These are phyloP conservation scores for Hoplias malabaricus DNA, from an alignment of 2,113 vertebrate genomes.

Conservation along the genomic window DNA sequence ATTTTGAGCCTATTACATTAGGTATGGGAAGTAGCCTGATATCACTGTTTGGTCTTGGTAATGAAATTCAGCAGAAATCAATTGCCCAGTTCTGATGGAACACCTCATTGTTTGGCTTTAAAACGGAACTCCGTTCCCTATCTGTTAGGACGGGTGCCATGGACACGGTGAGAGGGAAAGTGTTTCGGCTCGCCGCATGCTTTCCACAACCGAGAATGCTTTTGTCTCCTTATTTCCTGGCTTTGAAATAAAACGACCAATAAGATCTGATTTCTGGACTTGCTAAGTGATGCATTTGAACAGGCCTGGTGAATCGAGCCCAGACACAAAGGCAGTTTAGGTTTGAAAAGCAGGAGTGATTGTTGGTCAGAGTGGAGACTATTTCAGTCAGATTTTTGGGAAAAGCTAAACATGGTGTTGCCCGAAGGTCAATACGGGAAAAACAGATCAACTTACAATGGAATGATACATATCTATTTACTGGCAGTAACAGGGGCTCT, in stretches of 20 bases:
- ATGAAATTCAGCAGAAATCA: neutral
- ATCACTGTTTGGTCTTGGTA: neutral
- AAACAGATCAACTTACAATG: too few relatives aligned
- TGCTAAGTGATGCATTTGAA: neutral
- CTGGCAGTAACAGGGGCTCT: too few relatives aligned
- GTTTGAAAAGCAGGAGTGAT: neutral
- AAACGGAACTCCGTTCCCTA: neutral
- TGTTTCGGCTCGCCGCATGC: neutral
- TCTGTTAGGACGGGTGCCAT: neutral
- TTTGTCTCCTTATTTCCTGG: neutral
- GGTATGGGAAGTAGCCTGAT: too few relatives aligned
- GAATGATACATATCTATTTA: too few relatives aligned
- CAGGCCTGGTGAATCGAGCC: neutral
- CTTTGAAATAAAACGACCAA: neutral
- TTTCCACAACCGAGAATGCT: neutral
- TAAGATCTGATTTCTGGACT: neutral
- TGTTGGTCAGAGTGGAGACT: neutral
- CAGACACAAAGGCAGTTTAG: neutral
- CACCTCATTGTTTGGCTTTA: neutral
- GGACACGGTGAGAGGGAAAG: neutral
- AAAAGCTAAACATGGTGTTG: too few relatives aligned
- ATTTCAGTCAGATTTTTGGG: neutral
- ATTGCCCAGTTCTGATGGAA: neutral
- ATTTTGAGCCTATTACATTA: too few relatives aligned
- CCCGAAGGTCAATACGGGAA: too few relatives aligned